phyloP scores from a whole-genome alignment of 2,888 invertebrate genomes.

The Entomobrya multifasciata region DNA sequence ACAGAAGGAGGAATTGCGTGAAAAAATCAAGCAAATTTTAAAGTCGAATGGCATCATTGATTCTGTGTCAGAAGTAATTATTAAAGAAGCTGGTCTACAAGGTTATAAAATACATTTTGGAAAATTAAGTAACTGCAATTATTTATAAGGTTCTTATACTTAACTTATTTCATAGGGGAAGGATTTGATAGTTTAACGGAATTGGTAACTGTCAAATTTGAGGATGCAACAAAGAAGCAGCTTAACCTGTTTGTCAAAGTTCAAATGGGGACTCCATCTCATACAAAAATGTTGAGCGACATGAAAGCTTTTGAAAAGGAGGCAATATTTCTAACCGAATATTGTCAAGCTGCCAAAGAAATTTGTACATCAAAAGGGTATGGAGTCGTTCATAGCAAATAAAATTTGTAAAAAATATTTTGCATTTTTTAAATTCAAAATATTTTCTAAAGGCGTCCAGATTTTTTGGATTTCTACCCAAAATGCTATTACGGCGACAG shows the following conservation, averaged over 20 bases:
- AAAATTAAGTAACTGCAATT: too few species aligned
- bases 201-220: slow-evolving; percentile 48
- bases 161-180: too few species aligned
- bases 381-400: neutral
- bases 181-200: slow-evolving; percentile 29
- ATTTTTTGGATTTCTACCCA: too few species aligned
- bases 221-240: slow-evolving; percentile 2
- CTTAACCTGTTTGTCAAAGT: slow-evolving; percentile 64
- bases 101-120: too few species aligned
- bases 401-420: too few species aligned
- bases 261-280: neutral
- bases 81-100: slow-evolving; percentile 40
- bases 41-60: slow-evolving; percentile 24
- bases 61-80: slow-evolving; percentile 39
- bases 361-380: slow-evolving; percentile 64
- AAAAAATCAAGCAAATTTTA: slow-evolving; percentile 29
- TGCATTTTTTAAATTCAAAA: neutral
- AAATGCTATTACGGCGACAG: too few species aligned
- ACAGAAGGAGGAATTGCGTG: too few species aligned
- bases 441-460: too few species aligned
- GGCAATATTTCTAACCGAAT: slow-evolving; percentile 32
- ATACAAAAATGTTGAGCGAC: slow-evolving; percentile 30
- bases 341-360: slow-evolving; percentile 51
- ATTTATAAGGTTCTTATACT: too few species aligned
- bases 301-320: slow-evolving; percentile 64